Percentiles rank a stretch among this genome's conserved stretches.
Evolutionary conservation across 2,113 vertebrate genomes (phyloP).

Genomic region (Rhabdomys dilectus): DNA sequence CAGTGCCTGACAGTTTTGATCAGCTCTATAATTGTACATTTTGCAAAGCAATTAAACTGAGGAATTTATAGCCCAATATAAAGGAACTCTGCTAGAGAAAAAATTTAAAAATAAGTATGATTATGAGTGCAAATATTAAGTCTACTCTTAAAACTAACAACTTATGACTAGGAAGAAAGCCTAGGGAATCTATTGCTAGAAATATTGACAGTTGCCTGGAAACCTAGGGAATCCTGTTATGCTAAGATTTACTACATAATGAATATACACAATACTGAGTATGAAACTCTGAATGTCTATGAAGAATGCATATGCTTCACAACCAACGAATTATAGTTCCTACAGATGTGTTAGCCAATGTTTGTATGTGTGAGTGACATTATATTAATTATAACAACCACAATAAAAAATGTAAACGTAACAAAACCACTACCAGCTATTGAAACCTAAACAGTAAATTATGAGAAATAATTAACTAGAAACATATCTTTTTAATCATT

Average conservation of each 20-base stretch:
- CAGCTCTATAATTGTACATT: slow-evolving; percentile 51
- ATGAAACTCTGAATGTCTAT: slow-evolving; percentile 18
- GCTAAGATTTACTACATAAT: slow-evolving; percentile 52
- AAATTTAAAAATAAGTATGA: slow-evolving; percentile 21
- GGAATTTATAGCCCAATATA: slow-evolving; percentile 24
- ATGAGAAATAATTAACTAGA: background rate
- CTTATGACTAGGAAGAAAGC: background rate
- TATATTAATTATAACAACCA: background rate
- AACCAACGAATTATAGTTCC: background rate
- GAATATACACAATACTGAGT: background rate
- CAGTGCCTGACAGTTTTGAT: slow-evolving; percentile 49
- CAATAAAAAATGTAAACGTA: background rate
- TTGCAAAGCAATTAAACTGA: slow-evolving; percentile 60
- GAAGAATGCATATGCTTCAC: background rate
- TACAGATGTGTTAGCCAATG: background rate
- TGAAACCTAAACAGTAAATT: background rate
- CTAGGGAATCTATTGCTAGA: background rate
- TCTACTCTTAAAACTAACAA: slow-evolving; percentile 24
- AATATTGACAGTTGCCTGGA: background rate
- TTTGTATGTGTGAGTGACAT: background rate
- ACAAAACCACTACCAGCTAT: background rate
- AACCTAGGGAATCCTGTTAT: background rate
- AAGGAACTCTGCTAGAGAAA: slow-evolving; percentile 10
- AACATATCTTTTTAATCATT: background rate
- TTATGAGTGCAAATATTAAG: background rate